Evolutionary conservation across 2,797 vertebrate species (phyloP).

Genomic region (Platalea minor): DNA sequence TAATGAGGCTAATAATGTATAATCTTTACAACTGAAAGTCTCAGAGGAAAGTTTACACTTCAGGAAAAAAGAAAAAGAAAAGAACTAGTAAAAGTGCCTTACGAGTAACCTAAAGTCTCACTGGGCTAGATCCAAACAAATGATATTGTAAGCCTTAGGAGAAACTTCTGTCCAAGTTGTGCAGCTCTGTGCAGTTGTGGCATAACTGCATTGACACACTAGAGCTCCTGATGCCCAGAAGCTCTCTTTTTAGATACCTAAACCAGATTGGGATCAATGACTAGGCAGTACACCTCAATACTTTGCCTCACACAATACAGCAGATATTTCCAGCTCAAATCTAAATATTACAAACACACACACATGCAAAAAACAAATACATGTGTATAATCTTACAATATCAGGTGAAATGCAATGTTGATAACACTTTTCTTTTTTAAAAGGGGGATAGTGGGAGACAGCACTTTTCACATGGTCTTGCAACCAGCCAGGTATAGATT

Average conservation of each 20-base stretch:
- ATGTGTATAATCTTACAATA: background rate
- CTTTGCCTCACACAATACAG: background rate
- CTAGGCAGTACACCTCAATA: background rate
- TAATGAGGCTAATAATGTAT: conserved; percentile 54
- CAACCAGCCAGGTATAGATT: background rate
- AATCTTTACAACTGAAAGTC: conserved; percentile 34
- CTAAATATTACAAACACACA: background rate
- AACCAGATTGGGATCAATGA: background rate
- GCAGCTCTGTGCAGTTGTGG: background rate
- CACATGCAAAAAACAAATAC: background rate
- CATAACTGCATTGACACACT: background rate
- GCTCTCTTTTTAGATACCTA: background rate
- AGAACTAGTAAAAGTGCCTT: background rate
- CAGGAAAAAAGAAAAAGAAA: background rate
- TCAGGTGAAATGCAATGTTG: background rate
- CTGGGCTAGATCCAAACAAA: background rate
- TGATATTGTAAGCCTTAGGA: background rate
- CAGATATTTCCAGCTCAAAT: background rate
- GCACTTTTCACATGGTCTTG: background rate
- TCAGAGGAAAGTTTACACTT: conserved; percentile 31
- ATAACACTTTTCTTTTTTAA: background rate
- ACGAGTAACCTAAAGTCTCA: background rate
- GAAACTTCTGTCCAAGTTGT: background rate
- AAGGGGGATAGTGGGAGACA: background rate
- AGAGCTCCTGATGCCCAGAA: background rate